phyloP scores from a whole-genome alignment of 2,888 invertebrate species.

The Malacosoma neustria region DNA sequence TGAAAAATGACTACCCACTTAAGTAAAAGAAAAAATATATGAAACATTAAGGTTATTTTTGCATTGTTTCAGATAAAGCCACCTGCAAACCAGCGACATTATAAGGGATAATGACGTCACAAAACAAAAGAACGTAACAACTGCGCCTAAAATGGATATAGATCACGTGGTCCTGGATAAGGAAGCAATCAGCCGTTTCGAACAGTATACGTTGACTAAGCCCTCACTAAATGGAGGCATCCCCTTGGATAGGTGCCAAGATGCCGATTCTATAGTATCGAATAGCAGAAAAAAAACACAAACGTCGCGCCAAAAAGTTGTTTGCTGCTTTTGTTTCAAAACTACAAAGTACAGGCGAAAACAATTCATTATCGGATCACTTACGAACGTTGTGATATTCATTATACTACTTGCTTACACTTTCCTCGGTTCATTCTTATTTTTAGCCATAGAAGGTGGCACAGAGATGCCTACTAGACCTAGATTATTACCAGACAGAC shows the following conservation, averaged over 20 bases:
- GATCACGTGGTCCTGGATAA: slow-evolving; percentile 68
- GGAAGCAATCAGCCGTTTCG: slow-evolving; percentile 67
- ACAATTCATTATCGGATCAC: slow-evolving; percentile 82
- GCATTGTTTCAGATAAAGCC: slow-evolving; percentile 57
- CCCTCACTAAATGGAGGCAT: slow-evolving; percentile 66
- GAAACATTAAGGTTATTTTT: slow-evolving; percentile 21
- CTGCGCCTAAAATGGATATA: slow-evolving; percentile 53
- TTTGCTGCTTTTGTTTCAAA: slow-evolving; percentile 73
- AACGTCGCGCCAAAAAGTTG: slow-evolving; percentile 65
- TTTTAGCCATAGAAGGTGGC: slow-evolving; percentile 88
- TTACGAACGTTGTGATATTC: slow-evolving; percentile 89
- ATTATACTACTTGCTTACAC: slow-evolving; percentile 88
- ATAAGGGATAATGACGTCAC: slow-evolving; percentile 41
- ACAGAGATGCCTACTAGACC: slow-evolving; percentile 69
- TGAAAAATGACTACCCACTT: slow-evolving; percentile 54
- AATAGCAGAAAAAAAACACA: slow-evolving; percentile 65
- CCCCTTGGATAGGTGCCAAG: slow-evolving; percentile 71
- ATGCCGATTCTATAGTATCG: slow-evolving; percentile 65
- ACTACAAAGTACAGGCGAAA: slow-evolving; percentile 69
- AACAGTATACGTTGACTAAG: slow-evolving; percentile 67
- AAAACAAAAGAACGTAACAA: slow-evolving; percentile 39
- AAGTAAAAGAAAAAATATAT: slow-evolving; percentile 20
- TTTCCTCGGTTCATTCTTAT: slow-evolving; percentile 84
- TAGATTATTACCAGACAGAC: slow-evolving; percentile 63
- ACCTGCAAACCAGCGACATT: slow-evolving; percentile 8